Evolutionary conservation across 2,888 invertebrate species (phyloP).

Genomic region (Hoplodrina blanda): DNA sequence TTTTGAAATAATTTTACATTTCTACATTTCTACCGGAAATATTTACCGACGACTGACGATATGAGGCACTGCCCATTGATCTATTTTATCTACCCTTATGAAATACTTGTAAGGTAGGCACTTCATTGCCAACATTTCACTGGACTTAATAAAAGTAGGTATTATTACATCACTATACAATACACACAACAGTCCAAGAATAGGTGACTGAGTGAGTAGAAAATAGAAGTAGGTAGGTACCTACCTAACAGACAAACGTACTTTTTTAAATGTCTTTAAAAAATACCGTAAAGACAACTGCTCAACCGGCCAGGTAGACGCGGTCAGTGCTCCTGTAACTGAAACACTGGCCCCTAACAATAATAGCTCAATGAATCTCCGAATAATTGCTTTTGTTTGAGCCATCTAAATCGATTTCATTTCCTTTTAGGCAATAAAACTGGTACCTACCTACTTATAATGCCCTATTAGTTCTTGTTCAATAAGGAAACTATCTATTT

Average conservation of each 20-base stretch:
- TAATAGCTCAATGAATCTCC: conserved; percentile 47
- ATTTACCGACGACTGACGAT: too few species aligned
- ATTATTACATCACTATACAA: not conserved
- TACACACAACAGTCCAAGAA: conserved; percentile 3
- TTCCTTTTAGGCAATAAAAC: conserved; percentile 21
- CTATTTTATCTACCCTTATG: too few species aligned
- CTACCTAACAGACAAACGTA: conserved; percentile 26
- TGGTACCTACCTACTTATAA: conserved; percentile 4
- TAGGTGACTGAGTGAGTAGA: not conserved
- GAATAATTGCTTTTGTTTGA: conserved; percentile 54
- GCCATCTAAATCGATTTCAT: conserved; percentile 55
- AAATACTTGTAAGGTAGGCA: not conserved
- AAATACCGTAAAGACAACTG: conserved; percentile 48
- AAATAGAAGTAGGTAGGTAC: conserved; percentile 12
- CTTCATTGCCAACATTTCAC: not conserved
- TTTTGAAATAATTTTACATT: too few species aligned
- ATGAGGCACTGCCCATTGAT: too few species aligned
- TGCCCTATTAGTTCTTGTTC: conserved; percentile 4
- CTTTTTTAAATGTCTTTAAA: conserved; percentile 34
- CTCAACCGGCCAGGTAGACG: conserved; percentile 31
- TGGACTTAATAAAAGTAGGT: not conserved
- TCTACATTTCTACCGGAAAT: too few species aligned
- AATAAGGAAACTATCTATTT: conserved; percentile 35
- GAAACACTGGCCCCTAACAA: conserved; percentile 45
- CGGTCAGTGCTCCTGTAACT: conserved; percentile 58